A percentile compares a stretch with the other conserved stretches of the same genome.
These are phyloP conservation scores for Ceratotherium simum DNA, from an alignment of 2,113 vertebrate species.

Conservation along the genomic window DNA sequence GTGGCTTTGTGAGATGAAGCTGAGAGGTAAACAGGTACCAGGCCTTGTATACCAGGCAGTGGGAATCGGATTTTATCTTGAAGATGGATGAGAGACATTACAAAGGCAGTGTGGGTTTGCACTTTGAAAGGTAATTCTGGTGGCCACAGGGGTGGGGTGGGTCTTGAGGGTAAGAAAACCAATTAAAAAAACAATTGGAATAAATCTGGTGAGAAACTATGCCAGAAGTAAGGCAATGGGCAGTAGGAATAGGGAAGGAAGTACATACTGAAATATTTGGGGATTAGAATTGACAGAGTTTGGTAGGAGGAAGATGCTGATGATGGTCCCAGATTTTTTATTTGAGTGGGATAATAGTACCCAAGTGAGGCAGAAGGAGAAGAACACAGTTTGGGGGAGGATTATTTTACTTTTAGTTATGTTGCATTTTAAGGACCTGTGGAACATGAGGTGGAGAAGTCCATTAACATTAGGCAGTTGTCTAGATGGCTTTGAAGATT, in stretches of 20 bases:
- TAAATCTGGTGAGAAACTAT: not conserved
- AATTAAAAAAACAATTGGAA: not conserved
- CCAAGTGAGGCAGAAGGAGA: not conserved
- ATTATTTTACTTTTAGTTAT: not conserved
- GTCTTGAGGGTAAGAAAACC: conserved; percentile 18
- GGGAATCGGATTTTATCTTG: not conserved
- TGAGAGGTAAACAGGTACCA: not conserved
- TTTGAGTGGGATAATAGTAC: not conserved
- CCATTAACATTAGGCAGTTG: not conserved
- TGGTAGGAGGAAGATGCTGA: conserved; percentile 3
- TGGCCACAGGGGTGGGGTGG: not conserved
- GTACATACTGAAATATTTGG: not conserved
- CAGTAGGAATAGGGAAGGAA: not conserved
- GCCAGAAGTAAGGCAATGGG: not conserved
- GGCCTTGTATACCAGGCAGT: not conserved
- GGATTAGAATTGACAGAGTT: not conserved
- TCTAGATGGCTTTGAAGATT: not conserved
- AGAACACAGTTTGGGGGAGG: not conserved
- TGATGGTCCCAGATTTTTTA: not conserved
- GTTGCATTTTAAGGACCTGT: not conserved
- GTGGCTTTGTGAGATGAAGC: not conserved
- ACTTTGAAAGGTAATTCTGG: not conserved
- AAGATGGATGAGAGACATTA: not conserved
- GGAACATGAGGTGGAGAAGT: not conserved
- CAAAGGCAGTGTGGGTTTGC: not conserved